Percentiles rank a stretch among this genome's conserved stretches.
These are phyloP conservation scores for Struthio camelus DNA, from an alignment of 2,113 vertebrate genomes.

Conservation along the genomic window DNA sequence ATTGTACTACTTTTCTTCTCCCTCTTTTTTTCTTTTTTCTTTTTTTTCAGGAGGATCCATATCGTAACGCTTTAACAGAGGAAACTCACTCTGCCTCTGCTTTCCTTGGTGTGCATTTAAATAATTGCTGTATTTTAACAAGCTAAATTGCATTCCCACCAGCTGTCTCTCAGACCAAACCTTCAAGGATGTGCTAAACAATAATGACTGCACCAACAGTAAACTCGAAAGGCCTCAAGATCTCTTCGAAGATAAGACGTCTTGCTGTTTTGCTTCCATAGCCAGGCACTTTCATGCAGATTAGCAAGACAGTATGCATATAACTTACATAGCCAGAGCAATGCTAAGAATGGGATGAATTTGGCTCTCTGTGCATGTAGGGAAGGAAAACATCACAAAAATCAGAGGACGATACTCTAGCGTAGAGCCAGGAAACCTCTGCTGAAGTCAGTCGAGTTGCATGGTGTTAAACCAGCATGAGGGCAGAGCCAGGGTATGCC, in stretches of 20 bases:
- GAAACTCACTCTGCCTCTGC: constrained; percentile 27
- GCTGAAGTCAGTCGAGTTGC: not conserved
- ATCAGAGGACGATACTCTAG: not conserved
- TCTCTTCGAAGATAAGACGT: constrained; percentile 53
- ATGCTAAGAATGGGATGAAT: not conserved
- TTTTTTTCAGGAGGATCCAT: not conserved
- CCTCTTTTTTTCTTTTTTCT: too few relatives aligned
- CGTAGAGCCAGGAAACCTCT: not conserved
- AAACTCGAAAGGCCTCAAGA: constrained; percentile 36
- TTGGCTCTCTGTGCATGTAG: not conserved
- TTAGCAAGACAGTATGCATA: constrained; percentile 1
- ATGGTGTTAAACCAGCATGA: not conserved
- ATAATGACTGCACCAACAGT: constrained; percentile 45
- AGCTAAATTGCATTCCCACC: constrained; percentile 50
- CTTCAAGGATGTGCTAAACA: constrained; percentile 62
- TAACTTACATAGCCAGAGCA: not conserved
- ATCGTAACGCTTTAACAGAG: constrained; percentile 50
- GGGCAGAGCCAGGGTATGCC: not conserved
- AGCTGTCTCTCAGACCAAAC: constrained; percentile 50
- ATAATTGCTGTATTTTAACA: constrained; percentile 66
- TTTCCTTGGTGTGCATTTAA: constrained; percentile 54
- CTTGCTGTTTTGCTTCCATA: constrained; percentile 45
- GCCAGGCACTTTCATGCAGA: constrained; percentile 50
- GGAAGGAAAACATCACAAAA: constrained; percentile 5
- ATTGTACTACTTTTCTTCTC: not conserved